Evolutionary conservation across 2,113 vertebrate species (phyloP).

Genomic region (Semnornis frantzii): DNA sequence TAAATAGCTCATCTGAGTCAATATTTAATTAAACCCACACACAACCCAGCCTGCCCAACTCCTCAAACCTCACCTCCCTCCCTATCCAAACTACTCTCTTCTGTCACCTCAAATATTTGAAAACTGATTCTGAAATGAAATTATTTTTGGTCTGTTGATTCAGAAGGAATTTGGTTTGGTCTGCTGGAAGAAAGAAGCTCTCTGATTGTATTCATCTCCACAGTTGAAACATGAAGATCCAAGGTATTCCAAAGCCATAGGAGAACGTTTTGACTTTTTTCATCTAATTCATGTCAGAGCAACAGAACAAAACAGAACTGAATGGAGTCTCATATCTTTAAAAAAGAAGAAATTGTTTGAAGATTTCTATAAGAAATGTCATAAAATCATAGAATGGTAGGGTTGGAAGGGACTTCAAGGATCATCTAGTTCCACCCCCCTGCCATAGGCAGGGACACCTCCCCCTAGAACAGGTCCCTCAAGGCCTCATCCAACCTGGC

Average conservation of each 20-base stretch:
- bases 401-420: too few relatives aligned
- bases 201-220: neutral
- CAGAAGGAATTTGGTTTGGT: neutral
- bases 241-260: neutral
- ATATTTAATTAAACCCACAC: neutral
- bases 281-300: neutral
- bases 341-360: neutral
- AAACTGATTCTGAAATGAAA: neutral
- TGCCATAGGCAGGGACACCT: too few relatives aligned
- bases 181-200: neutral
- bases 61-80: neutral
- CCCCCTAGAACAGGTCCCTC: too few relatives aligned
- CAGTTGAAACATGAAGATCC: neutral
- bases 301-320: neutral
- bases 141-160: neutral
- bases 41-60: accelerated
- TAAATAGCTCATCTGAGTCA: neutral
- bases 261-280: neutral
- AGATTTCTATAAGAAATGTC: neutral
- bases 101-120: neutral
- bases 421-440: too few relatives aligned
- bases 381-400: too few relatives aligned
- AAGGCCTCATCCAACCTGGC: too few relatives aligned
- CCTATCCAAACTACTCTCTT: neutral
- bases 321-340: neutral